Percentiles rank a stretch among this genome's conserved stretches.
These are phyloP conservation scores for Melanostigma gelatinosum DNA, from an alignment of 2,113 vertebrate genomes.

Conservation along the genomic window DNA sequence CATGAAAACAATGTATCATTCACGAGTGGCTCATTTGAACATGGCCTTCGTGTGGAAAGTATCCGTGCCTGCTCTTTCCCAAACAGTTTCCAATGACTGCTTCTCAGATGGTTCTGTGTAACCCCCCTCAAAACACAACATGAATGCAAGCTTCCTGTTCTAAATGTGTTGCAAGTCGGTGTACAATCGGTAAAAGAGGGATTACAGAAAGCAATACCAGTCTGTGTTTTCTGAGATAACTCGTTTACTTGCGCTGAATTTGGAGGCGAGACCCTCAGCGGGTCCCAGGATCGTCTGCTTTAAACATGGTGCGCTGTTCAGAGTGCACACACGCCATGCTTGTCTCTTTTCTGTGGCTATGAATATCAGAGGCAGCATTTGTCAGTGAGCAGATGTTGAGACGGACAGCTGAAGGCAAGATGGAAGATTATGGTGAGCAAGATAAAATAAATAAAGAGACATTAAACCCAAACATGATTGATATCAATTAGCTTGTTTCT, in stretches of 20 bases:
- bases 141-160: background rate
- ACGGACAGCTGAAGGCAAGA: slow-evolving; percentile 31
- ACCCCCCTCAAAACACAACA: background rate
- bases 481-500: slow-evolving; percentile 46
- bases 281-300: background rate
- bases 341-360: slow-evolving; percentile 3
- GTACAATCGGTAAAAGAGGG: too few relatives aligned
- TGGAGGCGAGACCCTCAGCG: background rate
- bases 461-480: slow-evolving; percentile 35
- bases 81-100: background rate
- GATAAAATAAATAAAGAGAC: background rate
- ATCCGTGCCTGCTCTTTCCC: background rate
- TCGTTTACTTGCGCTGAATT: background rate
- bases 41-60: background rate
- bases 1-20: slow-evolving; percentile 6
- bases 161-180: too few relatives aligned
- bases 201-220: background rate
- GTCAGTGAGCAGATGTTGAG: slow-evolving; percentile 42
- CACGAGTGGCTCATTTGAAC: background rate
- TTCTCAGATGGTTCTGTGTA: too few relatives aligned
- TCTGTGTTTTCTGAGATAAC: background rate
- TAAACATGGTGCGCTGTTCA: background rate
- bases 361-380: slow-evolving; percentile 39
- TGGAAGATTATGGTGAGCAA: slow-evolving; percentile 13
- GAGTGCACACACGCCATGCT: background rate